These are phyloP conservation scores for Cydia pomonella DNA, from an alignment of 1,140 invertebrate species.

Conservation along the genomic window DNA sequence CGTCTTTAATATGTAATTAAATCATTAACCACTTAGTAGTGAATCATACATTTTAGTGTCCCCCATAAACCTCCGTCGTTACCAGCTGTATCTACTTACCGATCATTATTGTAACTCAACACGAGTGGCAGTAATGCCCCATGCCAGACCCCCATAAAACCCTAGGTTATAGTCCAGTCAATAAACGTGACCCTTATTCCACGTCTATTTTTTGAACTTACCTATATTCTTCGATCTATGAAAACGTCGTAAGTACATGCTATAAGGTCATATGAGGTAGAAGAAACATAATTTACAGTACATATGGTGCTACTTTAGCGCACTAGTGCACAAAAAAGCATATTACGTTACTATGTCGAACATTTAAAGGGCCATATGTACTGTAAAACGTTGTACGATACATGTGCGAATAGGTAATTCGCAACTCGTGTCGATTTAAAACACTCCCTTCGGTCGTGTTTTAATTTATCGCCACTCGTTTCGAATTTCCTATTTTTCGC, in stretches of 20 bases:
- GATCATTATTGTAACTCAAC: conserved; percentile 19
- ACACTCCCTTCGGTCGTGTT: too few relatives aligned
- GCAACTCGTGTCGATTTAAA: too few relatives aligned
- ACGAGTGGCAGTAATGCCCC: conserved; percentile 18
- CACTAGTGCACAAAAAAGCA: too few relatives aligned
- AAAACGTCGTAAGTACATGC: not conserved
- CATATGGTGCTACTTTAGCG: too few relatives aligned
- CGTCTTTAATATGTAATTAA: not conserved
- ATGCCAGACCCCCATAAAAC: conserved; percentile 3
- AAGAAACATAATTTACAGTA: too few relatives aligned
- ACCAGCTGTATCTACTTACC: conserved; percentile 14
- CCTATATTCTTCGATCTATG: not conserved
- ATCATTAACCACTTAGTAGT: conserved; percentile 2
- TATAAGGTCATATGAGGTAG: too few relatives aligned
- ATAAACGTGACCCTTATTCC: not conserved
- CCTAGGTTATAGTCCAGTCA: not conserved
- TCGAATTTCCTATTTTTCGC: too few relatives aligned
- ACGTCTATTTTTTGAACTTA: not conserved
- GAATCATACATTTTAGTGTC: not conserved
- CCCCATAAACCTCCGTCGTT: not conserved
- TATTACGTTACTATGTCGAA: too few relatives aligned
- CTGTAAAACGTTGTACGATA: too few relatives aligned
- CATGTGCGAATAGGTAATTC: too few relatives aligned
- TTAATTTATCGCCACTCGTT: too few relatives aligned
- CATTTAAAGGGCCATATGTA: too few relatives aligned